Percentiles rank a stretch among this genome's conserved stretches.
Evolutionary conservation across 2,113 vertebrate species (phyloP).

Genomic region (Oryzias javanicus): DNA sequence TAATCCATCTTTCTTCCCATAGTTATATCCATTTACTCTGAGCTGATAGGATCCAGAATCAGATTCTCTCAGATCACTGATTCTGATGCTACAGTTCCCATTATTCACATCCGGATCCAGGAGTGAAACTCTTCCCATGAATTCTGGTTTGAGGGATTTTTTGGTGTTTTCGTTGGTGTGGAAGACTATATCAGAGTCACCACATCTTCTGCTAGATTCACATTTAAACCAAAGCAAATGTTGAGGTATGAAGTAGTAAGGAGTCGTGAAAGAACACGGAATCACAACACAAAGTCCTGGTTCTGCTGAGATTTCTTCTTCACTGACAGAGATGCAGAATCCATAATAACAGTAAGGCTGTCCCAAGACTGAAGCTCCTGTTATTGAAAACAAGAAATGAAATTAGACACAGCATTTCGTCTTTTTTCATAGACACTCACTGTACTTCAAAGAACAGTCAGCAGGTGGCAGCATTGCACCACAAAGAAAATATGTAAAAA

Average conservation of each 20-base stretch:
- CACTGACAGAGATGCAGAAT: conserved; percentile 16
- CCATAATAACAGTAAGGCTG: accelerated
- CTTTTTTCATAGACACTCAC: no score
- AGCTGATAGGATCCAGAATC: conserved; percentile 56
- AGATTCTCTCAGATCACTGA: conserved; percentile 39
- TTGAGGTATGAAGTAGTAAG: accelerated
- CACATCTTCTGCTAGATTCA: background rate
- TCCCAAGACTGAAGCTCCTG: background rate
- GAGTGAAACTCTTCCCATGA: conserved; percentile 27
- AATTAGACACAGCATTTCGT: background rate
- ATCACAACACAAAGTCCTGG: conserved; percentile 57
- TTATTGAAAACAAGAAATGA: background rate
- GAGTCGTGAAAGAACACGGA: conserved; percentile 22
- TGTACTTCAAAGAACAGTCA: no score
- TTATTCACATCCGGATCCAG: conserved; percentile 26
- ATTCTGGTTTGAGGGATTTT: background rate
- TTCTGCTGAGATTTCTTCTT: conserved; percentile 28
- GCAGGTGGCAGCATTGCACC: no score
- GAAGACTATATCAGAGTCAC: conserved; percentile 9
- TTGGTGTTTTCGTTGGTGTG: background rate
- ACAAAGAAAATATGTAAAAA: no score
- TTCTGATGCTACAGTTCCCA: conserved; percentile 47
- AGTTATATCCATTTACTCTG: accelerated
- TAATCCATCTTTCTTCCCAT: accelerated
- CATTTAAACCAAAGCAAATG: conserved; percentile 54